Conservation (phyloP, 2,888 invertebrate species). For the Choristoneura rosaceana region DNA sequence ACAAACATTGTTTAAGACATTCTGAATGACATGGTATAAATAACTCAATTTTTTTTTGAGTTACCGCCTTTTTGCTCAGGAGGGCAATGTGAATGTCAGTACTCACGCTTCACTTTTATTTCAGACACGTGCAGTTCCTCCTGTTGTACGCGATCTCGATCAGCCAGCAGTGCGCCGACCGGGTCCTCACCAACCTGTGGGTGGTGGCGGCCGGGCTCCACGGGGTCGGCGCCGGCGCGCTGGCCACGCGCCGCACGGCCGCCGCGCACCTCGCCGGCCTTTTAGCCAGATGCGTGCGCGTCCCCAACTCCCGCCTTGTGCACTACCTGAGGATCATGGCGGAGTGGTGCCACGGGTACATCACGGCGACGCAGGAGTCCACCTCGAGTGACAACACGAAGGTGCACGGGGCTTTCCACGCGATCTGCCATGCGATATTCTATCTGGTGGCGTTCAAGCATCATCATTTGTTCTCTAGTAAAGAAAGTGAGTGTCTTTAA, state of each 20-base stretch:
- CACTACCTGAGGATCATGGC: slow-evolving; percentile 88
- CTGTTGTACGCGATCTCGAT: slow-evolving; percentile 80
- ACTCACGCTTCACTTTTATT: slow-evolving; percentile 31
- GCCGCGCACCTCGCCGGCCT: slow-evolving; percentile 77
- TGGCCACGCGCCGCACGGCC: slow-evolving; percentile 72
- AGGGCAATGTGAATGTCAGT: no score
- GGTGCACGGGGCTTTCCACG: slow-evolving; percentile 95
- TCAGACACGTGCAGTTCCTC: slow-evolving; percentile 81
- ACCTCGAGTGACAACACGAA: slow-evolving; percentile 72
- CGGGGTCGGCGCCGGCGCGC: slow-evolving; percentile 67
- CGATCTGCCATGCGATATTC: slow-evolving; percentile 96
- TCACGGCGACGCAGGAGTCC: slow-evolving; percentile 87
- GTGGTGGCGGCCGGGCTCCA: slow-evolving; percentile 72
- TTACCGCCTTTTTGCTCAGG: no score
- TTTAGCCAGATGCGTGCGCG: slow-evolving; percentile 73
- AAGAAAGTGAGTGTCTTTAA: slow-evolving; percentile 92
- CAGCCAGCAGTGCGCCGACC: slow-evolving; percentile 76
- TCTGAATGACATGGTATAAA: no score
- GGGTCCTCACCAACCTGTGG: slow-evolving; percentile 73
- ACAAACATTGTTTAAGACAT: no score
- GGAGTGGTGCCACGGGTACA: slow-evolving; percentile 94
- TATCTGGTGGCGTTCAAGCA: slow-evolving; percentile 96
- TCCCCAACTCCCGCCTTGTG: slow-evolving; percentile 71
- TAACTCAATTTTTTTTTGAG: no score
- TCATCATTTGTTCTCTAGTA: slow-evolving; percentile 90